Percentiles rank a stretch among this genome's conserved stretches.
Evolutionary conservation across 2,797 vertebrate species (phyloP).

Genomic region (Artibeus lituratus): DNA sequence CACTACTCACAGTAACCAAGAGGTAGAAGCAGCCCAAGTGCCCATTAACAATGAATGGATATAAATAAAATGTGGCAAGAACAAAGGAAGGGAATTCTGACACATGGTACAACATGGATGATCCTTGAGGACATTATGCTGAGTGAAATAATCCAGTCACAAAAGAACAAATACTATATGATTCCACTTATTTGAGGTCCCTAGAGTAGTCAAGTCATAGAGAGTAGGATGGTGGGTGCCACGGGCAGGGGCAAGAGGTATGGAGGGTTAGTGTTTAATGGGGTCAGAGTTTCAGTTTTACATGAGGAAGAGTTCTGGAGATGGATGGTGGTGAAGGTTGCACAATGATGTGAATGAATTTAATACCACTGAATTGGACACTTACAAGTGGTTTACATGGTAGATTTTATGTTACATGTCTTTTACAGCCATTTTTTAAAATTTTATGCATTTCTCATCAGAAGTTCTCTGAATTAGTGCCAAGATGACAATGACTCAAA

Average conservation of each 20-base stretch:
- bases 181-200: neutral
- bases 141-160: neutral
- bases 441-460: neutral
- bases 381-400: neutral
- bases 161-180: neutral
- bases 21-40: too few species aligned
- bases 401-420: neutral
- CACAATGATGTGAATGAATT: neutral
- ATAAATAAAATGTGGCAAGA: neutral
- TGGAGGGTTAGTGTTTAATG: too few species aligned
- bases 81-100: neutral
- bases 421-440: neutral
- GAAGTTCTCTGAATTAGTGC: neutral
- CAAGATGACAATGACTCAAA: neutral
- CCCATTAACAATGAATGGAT: neutral
- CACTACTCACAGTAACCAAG: neutral
- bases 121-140: neutral
- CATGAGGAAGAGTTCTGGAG: neutral
- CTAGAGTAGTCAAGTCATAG: neutral
- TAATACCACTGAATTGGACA: neutral
- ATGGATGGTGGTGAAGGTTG: too few species aligned
- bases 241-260: too few species aligned
- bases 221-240: neutral
- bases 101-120: too few species aligned
- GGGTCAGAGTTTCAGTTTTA: neutral